A percentile compares a stretch with the other conserved stretches of the same genome.
Conservation (phyloP, 2,113 vertebrate species). For the Nothocercus julius region DNA sequence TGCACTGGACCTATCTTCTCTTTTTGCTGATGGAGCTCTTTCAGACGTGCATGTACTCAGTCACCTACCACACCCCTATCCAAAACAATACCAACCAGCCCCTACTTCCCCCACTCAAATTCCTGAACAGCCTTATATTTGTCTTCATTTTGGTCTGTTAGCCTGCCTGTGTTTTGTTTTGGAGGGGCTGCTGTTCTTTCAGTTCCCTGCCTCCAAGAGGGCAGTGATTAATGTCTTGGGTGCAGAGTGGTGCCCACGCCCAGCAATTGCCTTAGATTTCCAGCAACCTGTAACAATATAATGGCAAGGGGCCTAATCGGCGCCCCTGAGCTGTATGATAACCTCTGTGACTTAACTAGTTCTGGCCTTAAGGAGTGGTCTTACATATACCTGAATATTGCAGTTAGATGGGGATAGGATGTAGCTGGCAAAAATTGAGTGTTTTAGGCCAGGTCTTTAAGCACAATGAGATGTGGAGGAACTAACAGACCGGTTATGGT, state of each 20-base stretch:
- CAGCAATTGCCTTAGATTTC: not conserved
- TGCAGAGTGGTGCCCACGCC: not conserved
- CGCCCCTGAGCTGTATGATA: not conserved
- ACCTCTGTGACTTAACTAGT: not conserved
- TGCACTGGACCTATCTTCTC: not conserved
- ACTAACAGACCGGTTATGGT: fast-evolving
- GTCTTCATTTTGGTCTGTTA: not conserved
- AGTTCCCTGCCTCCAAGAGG: not conserved
- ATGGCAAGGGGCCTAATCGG: not conserved
- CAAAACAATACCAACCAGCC: not conserved
- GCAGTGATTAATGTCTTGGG: fast-evolving
- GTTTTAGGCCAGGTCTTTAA: not conserved
- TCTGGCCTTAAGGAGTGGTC: not conserved
- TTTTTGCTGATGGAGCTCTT: not conserved
- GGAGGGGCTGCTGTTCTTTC: conserved; percentile 35
- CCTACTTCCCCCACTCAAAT: not conserved
- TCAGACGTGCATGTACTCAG: fast-evolving
- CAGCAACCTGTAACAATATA: fast-evolving
- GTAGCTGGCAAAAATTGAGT: not conserved
- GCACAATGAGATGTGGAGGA: not conserved
- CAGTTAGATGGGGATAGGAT: not conserved
- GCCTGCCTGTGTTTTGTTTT: conserved; percentile 23
- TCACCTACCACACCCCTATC: not conserved
- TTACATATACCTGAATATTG: not conserved
- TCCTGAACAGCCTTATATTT: not conserved